A percentile compares a stretch with the other conserved stretches of the same genome.
Evolutionary conservation across 2,113 vertebrate genomes (phyloP).

Genomic region (Circaetus gallicus): DNA sequence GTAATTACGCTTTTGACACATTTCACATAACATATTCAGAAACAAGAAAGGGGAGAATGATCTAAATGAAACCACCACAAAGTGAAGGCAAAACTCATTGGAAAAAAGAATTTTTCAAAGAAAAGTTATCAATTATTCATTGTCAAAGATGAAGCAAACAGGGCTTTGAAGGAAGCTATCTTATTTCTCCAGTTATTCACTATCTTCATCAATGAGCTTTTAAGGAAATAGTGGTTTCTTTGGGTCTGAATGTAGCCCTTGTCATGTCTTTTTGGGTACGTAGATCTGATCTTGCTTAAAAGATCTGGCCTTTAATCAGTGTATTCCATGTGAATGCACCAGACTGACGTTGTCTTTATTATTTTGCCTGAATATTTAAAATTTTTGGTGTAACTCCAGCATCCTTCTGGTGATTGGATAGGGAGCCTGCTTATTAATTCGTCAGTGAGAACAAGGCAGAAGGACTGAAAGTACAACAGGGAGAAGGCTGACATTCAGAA

Average conservation of each 20-base stretch:
- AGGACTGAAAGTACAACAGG: background rate
- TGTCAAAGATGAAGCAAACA: background rate
- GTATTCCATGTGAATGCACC: fast-evolving
- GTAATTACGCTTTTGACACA: background rate
- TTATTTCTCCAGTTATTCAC: background rate
- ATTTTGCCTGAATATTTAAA: background rate
- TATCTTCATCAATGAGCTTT: background rate
- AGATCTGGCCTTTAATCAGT: fast-evolving
- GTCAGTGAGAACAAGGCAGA: background rate
- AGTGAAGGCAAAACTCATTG: fast-evolving
- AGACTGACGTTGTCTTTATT: fast-evolving
- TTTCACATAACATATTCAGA: fast-evolving
- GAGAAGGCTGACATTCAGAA: background rate
- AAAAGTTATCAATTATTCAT: background rate
- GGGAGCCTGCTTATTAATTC: background rate
- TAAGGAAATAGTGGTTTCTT: background rate
- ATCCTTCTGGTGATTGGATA: background rate
- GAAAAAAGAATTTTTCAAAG: background rate
- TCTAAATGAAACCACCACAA: background rate
- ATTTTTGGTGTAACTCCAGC: background rate
- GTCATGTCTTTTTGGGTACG: fast-evolving
- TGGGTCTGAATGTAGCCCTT: background rate
- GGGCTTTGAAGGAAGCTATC: background rate
- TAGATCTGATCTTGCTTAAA: fast-evolving
- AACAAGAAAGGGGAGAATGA: background rate